Conservation (phyloP, 2,113 vertebrate species). For the Oncorhynchus nerka region DNA sequence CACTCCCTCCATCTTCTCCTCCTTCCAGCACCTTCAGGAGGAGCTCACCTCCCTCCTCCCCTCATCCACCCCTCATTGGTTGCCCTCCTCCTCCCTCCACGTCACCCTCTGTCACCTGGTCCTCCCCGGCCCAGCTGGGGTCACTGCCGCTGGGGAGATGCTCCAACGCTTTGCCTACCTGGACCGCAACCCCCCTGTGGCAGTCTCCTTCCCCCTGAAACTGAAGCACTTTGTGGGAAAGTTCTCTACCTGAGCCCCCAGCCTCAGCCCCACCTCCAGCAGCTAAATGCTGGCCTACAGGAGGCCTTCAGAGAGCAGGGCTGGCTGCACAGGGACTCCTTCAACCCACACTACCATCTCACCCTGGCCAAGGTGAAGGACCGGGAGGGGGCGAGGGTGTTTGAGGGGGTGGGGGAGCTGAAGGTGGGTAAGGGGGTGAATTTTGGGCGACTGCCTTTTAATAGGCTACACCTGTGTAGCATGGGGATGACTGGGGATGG, state of each 20-base stretch:
- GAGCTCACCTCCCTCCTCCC: slow-evolving; percentile 57
- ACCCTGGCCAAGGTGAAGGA: slow-evolving; percentile 67
- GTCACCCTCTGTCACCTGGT: slow-evolving; percentile 77
- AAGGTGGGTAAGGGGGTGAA: slow-evolving; percentile 67
- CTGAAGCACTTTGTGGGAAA: slow-evolving; percentile 68
- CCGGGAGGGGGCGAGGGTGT: slow-evolving; percentile 45
- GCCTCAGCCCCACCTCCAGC: slow-evolving; percentile 58
- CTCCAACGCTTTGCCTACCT: slow-evolving; percentile 56
- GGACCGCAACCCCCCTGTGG: slow-evolving; percentile 60
- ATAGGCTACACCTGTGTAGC: slow-evolving; percentile 69
- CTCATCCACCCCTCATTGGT: slow-evolving; percentile 58
- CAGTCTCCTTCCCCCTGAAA: slow-evolving; percentile 63
- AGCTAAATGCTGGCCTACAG: slow-evolving; percentile 64
- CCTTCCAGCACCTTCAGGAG: slow-evolving; percentile 69
- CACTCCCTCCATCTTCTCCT: slow-evolving; percentile 62
- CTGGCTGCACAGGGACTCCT: slow-evolving; percentile 70
- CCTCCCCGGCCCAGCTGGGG: slow-evolving; percentile 64
- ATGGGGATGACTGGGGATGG: slow-evolving; percentile 26
- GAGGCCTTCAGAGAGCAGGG: slow-evolving; percentile 68
- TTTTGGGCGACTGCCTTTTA: slow-evolving; percentile 71
- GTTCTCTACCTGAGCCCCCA: slow-evolving; percentile 75
- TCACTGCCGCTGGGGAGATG: slow-evolving; percentile 45
- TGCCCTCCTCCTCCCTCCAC: slow-evolving; percentile 65
- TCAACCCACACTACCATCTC: slow-evolving; percentile 70
- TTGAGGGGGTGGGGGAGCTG: slow-evolving; percentile 58